Percentiles rank a stretch among this genome's conserved stretches.
These are phyloP conservation scores for Sitta carolinensis DNA, from an alignment of 2,797 vertebrate species.

Conservation along the genomic window DNA sequence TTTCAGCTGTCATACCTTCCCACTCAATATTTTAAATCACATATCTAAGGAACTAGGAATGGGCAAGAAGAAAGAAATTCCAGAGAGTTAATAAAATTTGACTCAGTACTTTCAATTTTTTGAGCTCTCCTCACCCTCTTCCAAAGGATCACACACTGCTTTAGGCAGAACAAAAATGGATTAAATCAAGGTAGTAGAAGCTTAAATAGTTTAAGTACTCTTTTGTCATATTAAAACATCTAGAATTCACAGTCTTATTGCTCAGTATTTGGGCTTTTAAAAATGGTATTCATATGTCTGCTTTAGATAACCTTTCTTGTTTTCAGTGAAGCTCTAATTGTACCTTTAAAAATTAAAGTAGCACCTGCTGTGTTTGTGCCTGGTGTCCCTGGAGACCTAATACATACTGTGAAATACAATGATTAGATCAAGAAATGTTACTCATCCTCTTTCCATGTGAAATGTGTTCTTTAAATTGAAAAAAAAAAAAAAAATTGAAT, in stretches of 20 bases:
- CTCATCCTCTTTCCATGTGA: constrained; percentile 10
- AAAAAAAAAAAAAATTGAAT: background rate
- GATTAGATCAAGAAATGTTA: background rate
- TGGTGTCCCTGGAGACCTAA: constrained; percentile 8
- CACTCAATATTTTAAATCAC: background rate
- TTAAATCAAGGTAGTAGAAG: constrained; percentile 16
- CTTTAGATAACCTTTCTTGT: constrained; percentile 6
- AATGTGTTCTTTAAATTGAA: background rate
- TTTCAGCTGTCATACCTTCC: background rate
- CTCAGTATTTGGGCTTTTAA: background rate
- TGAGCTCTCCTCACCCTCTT: background rate
- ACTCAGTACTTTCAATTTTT: background rate
- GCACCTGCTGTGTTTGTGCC: background rate
- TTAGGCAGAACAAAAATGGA: constrained; percentile 3
- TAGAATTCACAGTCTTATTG: background rate
- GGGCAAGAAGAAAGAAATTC: background rate
- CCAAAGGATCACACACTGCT: background rate
- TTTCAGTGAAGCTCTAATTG: constrained; percentile 19
- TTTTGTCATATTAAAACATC: background rate
- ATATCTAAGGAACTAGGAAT: background rate
- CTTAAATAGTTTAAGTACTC: constrained; percentile 21
- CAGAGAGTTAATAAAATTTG: background rate
- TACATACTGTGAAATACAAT: background rate
- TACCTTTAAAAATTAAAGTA: constrained; percentile 23
- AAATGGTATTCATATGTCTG: background rate